Base-by-base conservation (phyloP, 2,797 vertebrate species). In the Pangasius djambal region DNA sequence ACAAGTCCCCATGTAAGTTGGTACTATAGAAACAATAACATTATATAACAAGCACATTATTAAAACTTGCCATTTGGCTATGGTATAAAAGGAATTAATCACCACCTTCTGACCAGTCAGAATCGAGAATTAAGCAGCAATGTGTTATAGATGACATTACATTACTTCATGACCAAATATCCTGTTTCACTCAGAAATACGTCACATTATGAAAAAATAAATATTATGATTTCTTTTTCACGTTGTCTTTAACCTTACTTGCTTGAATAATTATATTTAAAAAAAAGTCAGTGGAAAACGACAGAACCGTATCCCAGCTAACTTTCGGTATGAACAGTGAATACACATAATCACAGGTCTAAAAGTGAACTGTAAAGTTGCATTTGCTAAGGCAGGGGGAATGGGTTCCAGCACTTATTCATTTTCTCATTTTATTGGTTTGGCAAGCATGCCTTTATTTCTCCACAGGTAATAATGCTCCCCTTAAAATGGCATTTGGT, bases 401-500 rank as follows among this genome's bases (percentile, higher is more conserved):
- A 65, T 1, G 37, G 3, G 28, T 50, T 70, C 78, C 44, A 88
- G 69, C 37, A 69, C 12, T 70, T 57, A 31, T 7, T 63, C 52
- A 52, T 88, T 34, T 74, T 77, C 20, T 77, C 69, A 57, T 59
- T 67, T 57, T 40, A 88, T 69, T 25, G 59, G 44, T 6, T 86
- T 28, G 69, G 75, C 40, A 72, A 70, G 52, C 34, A 65, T 74
- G 63, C 55, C 83, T 82, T 88, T 86, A 84, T 78, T 83, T 77
- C 50, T 61, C 15, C 34, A 75, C 34, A n/a, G 69, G 69, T 74
- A 69, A 83, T 74, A 85, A 34, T n/a, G 20, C 4, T 4, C 37
- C 5, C 37, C 34, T 77, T 77, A 55, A 86, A 88, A 72, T 55
- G 40, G 8, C 52, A 83, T 88, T 55, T 61, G 20, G 37, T 52